Conservation (phyloP, 2,888 invertebrate genomes). For the Rhagonycha fulva region DNA sequence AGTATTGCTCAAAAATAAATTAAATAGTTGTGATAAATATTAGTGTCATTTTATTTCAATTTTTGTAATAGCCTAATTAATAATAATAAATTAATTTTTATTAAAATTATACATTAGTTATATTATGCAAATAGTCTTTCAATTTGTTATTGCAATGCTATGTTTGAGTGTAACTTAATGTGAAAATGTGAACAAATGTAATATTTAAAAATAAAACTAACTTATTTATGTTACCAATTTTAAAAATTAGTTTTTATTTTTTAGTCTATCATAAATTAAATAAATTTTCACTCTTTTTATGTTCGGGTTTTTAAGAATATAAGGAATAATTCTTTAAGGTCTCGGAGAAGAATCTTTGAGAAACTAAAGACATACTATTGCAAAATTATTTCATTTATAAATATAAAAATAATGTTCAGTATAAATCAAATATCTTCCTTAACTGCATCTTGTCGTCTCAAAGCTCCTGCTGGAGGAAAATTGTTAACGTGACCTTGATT, state of each 20-base stretch:
- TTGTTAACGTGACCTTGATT: constrained; percentile 46
- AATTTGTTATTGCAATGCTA: neutral
- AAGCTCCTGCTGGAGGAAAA: constrained; percentile 52
- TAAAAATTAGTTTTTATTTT: neutral
- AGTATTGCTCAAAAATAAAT: constrained; percentile 35
- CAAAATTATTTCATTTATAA: neutral
- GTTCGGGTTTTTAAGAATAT: too few species aligned
- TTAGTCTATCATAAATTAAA: too few species aligned
- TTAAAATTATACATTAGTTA: neutral
- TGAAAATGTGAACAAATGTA: constrained; percentile 27
- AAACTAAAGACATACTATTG: too few species aligned
- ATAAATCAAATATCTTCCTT: constrained; percentile 56
- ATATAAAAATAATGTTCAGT: neutral
- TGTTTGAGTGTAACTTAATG: constrained; percentile 37
- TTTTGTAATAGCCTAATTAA: neutral
- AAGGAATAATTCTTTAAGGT: too few species aligned
- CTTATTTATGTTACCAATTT: constrained; percentile 4
- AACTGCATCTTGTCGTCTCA: constrained; percentile 64
- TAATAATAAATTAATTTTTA: neutral
- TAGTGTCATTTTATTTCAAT: constrained; percentile 6
- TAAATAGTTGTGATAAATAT: constrained; percentile 18
- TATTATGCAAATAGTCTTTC: neutral
- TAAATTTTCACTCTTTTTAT: too few species aligned
- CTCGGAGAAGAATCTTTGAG: too few species aligned
- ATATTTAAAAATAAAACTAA: constrained; percentile 7